Conservation (phyloP, 2,113 vertebrate species). For the Puma concolor region DNA sequence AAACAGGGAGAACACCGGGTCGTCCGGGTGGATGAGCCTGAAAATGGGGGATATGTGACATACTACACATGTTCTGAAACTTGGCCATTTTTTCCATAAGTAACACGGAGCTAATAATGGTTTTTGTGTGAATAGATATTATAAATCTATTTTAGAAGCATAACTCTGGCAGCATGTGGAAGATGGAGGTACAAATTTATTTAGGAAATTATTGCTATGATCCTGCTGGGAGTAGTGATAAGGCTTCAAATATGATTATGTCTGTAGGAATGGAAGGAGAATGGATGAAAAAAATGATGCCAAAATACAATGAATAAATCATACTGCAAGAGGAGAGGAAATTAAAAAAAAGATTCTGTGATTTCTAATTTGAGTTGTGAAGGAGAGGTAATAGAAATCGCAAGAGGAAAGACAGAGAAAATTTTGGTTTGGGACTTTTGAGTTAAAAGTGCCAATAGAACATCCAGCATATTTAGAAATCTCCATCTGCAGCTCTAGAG, state of each 20-base stretch:
- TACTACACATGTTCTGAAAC: not conserved
- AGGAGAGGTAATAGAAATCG: not conserved
- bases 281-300: constrained; percentile 45
- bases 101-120: not conserved
- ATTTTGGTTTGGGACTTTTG: not conserved
- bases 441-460: not conserved
- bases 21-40: not conserved
- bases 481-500: not conserved
- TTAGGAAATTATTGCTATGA: constrained; percentile 43
- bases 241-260: not conserved
- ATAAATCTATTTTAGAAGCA: constrained; percentile 4
- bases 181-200: not conserved
- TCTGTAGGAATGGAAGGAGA: not conserved
- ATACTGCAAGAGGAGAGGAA: not conserved
- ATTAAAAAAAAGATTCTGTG: not conserved
- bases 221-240: constrained; percentile 11
- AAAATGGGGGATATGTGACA: not conserved
- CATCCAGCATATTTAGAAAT: not conserved
- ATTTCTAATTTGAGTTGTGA: constrained; percentile 44
- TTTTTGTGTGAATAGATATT: constrained; percentile 17
- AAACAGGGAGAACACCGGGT: too few species aligned
- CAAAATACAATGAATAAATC: constrained; percentile 24
- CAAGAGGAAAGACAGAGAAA: not conserved
- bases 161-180: not conserved
- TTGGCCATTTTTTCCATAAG: not conserved